A percentile compares a stretch with the other conserved stretches of the same genome.
Conservation (phyloP, 2,113 vertebrate species). For the Daubentonia madagascariensis region DNA sequence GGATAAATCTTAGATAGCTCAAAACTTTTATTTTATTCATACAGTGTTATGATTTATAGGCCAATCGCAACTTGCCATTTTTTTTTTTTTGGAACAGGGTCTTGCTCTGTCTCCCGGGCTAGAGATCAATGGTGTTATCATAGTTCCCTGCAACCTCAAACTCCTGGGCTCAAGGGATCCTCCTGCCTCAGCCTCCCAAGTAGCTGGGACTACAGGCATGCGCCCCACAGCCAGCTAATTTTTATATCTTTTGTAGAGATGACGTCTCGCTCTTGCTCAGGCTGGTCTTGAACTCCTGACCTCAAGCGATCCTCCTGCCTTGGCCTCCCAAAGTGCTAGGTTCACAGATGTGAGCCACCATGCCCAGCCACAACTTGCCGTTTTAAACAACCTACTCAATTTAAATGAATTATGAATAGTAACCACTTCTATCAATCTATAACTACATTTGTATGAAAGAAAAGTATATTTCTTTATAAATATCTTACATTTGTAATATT, state of each 20-base stretch:
- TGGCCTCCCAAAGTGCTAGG: too few species aligned
- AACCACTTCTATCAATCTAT: background rate
- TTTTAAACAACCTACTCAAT: constrained; percentile 29
- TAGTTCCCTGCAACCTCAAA: too few species aligned
- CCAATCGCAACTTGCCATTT: background rate
- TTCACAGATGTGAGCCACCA: too few species aligned
- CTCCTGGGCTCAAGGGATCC: too few species aligned
- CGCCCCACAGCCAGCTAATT: rapidly evolving
- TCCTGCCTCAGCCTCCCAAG: too few species aligned
- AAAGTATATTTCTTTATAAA: constrained; percentile 4
- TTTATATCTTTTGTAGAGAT: too few species aligned
- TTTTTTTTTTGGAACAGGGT: background rate
- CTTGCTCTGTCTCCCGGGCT: too few species aligned
- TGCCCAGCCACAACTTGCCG: background rate
- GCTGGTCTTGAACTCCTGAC: too few species aligned
- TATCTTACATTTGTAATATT: constrained; percentile 37
- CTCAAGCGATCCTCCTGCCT: too few species aligned
- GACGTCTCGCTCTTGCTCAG: too few species aligned
- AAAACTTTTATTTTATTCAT: constrained; percentile 45
- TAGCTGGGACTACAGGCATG: too few species aligned
- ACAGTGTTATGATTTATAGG: constrained; percentile 41
- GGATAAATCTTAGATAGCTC: constrained; percentile 20
- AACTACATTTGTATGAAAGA: background rate
- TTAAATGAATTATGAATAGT: background rate
- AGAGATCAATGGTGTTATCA: too few species aligned